Evolutionary conservation across 2,797 vertebrate species (phyloP).

Genomic region (Limnodromus scolopaceus): DNA sequence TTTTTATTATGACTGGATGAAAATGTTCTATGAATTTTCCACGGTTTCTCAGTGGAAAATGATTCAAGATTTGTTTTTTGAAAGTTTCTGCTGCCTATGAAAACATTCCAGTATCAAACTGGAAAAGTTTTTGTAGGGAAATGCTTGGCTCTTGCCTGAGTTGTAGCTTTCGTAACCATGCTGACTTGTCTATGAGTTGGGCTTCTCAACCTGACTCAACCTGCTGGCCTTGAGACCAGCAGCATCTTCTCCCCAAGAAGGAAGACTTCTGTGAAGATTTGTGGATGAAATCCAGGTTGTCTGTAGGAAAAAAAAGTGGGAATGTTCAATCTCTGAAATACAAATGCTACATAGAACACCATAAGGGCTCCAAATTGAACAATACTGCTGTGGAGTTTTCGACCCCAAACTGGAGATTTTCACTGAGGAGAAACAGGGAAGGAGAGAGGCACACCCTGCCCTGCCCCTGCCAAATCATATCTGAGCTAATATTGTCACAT

Average conservation of each 20-base stretch:
- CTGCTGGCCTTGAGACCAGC: background rate
- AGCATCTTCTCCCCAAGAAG: background rate
- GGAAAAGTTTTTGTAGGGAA: background rate
- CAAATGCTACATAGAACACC: fast-evolving
- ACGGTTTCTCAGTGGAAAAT: background rate
- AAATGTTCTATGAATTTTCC: background rate
- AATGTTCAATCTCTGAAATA: background rate
- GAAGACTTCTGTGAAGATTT: background rate
- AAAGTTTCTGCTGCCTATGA: background rate
- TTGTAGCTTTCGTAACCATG: background rate
- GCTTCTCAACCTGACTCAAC: background rate
- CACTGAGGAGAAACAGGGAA: background rate
- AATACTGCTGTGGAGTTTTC: background rate
- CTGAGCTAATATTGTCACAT: background rate
- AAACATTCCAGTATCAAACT: background rate
- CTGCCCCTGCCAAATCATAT: fast-evolving
- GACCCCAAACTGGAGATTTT: background rate
- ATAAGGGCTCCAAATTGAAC: background rate
- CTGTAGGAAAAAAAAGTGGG: background rate
- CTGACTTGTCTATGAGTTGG: background rate
- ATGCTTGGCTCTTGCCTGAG: background rate
- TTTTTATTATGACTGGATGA: background rate
- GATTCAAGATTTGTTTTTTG: background rate
- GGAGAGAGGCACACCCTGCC: background rate
- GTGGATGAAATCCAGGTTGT: background rate